Evolutionary conservation across 2,113 vertebrate species (phyloP).

Genomic region (Phocoena sinus): DNA sequence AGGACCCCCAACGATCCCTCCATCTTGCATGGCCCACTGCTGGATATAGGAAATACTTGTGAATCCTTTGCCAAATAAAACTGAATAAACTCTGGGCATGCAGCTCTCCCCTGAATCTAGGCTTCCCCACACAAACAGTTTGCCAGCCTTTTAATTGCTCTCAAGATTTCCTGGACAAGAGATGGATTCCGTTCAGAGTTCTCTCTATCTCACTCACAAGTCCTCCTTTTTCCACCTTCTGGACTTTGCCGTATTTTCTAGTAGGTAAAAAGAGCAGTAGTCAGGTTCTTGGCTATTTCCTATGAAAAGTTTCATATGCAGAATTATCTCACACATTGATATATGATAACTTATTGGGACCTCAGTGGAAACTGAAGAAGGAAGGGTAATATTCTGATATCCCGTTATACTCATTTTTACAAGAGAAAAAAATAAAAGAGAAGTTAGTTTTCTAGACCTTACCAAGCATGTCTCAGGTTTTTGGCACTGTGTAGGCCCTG

Average conservation of each 20-base stretch:
- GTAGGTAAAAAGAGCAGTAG: background rate
- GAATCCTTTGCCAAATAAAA: background rate
- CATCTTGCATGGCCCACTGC: background rate
- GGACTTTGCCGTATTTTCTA: background rate
- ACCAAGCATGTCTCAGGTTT: background rate
- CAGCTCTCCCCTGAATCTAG: background rate
- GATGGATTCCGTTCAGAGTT: background rate
- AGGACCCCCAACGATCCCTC: background rate
- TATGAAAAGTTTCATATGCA: background rate
- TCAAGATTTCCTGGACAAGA: background rate
- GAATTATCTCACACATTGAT: background rate
- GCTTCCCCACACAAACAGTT: background rate
- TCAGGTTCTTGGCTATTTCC: background rate
- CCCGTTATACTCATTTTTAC: background rate
- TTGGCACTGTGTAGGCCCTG: background rate
- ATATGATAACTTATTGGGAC: background rate
- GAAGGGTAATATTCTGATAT: background rate
- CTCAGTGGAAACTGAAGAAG: background rate
- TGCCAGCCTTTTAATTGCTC: background rate
- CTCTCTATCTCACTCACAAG: background rate
- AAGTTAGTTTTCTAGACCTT: background rate
- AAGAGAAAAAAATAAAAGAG: background rate
- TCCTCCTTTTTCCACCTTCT: background rate
- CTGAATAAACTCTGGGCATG: background rate
- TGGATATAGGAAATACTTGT: too few species aligned